phyloP scores from a whole-genome alignment of 2,113 vertebrate genomes.

The Amphilophus citrinellus region DNA sequence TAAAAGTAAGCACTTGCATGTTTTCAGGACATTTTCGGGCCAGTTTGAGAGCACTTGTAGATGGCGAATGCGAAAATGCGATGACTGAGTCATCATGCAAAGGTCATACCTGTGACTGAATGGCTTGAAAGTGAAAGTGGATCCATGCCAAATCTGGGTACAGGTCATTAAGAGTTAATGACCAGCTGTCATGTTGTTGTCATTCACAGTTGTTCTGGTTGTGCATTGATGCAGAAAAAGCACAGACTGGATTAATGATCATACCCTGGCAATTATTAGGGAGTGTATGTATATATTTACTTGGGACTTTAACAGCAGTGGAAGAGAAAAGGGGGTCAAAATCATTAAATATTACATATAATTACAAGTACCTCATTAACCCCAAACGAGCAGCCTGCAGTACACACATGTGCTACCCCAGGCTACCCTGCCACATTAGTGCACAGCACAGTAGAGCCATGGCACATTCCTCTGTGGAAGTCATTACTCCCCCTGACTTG shows the following conservation, averaged over 20 bases:
- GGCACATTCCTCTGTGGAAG: constrained; percentile 48
- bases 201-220: constrained; percentile 56
- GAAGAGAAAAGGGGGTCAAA: not conserved
- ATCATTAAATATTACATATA: constrained; percentile 64
- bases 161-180: constrained; percentile 69
- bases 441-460: constrained; percentile 20
- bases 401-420: constrained; percentile 13
- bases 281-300: constrained; percentile 29
- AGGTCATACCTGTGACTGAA: constrained; percentile 10
- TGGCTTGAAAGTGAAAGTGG: constrained; percentile 17
- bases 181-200: constrained; percentile 34
- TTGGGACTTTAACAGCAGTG: not conserved
- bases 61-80: not conserved
- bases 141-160: constrained; percentile 19
- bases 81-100: constrained; percentile 22
- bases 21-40: not conserved
- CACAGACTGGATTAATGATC: constrained; percentile 64
- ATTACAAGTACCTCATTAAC: constrained; percentile 69
- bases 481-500: constrained; percentile 55
- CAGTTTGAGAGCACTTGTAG: constrained; percentile 11
- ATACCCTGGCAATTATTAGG: constrained; percentile 44
- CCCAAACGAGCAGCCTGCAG: constrained; percentile 6
- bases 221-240: constrained; percentile 53
- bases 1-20: not conserved
- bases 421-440: constrained; percentile 35